Percentiles rank a stretch among this genome's conserved stretches.
phyloP scores from a whole-genome alignment of 2,797 vertebrate genomes.

The Balearica regulorum region DNA sequence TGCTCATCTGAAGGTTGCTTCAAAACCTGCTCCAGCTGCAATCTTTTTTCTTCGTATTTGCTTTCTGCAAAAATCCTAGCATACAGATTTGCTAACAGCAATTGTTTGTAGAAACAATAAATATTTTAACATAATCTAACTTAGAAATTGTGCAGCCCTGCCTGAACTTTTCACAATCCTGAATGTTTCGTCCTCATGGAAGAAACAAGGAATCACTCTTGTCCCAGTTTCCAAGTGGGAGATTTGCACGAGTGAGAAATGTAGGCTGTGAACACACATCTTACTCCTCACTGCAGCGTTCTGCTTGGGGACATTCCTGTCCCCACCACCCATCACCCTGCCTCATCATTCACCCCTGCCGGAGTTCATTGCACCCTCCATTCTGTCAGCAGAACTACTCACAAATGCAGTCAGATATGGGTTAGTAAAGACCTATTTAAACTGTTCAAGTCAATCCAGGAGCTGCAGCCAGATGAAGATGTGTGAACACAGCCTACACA shows the following conservation, averaged over 20 bases:
- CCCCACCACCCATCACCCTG: not conserved
- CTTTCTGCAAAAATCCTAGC: not conserved
- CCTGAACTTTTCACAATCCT: not conserved
- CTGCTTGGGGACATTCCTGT: not conserved
- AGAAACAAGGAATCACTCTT: not conserved
- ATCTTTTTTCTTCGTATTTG: not conserved
- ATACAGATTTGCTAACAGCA: not conserved
- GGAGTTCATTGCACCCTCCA: not conserved
- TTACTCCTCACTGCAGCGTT: not conserved
- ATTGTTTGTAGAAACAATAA: not conserved
- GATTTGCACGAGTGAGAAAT: not conserved
- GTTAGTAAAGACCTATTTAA: not conserved
- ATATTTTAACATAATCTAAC: not conserved
- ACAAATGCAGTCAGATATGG: not conserved
- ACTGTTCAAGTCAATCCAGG: not conserved
- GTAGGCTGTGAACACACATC: not conserved
- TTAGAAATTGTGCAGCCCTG: not conserved
- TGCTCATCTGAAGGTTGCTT: not conserved
- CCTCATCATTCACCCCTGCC: not conserved
- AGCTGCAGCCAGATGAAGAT: not conserved
- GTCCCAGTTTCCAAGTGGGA: not conserved
- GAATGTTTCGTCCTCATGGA: not conserved
- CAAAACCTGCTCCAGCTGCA: not conserved
- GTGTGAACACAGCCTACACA: accelerated
- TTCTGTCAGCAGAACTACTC: not conserved